These are phyloP conservation scores for Erythrolamprus reginae DNA, from an alignment of 2,113 vertebrate genomes.

Conservation along the genomic window DNA sequence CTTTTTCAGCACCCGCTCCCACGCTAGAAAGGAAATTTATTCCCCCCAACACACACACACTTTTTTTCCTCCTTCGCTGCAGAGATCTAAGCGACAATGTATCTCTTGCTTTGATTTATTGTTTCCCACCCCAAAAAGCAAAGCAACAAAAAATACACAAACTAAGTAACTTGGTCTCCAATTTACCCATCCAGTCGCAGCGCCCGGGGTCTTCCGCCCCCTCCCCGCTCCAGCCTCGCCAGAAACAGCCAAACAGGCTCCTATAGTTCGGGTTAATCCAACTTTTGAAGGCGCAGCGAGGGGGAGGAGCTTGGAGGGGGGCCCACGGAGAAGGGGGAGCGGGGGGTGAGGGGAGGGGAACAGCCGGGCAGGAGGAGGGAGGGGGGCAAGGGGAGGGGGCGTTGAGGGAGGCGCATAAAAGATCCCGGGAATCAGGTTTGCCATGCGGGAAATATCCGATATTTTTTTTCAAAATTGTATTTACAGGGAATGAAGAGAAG, in stretches of 20 bases:
- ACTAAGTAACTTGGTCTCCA: neutral
- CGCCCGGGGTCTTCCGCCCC: neutral
- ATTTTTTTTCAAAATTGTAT: neutral
- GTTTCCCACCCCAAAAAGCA: too few relatives aligned
- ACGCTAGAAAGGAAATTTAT: neutral
- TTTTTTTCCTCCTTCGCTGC: neutral
- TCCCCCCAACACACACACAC: too few relatives aligned
- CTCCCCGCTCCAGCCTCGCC: neutral
- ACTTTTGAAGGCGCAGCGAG: neutral
- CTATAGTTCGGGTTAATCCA: neutral
- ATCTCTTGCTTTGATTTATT: neutral
- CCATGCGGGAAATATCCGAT: neutral
- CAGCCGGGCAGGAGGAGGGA: too few relatives aligned
- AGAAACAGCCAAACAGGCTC: neutral
- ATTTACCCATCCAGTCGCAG: neutral
- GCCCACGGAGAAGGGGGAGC: neutral
- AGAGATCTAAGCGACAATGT: neutral
- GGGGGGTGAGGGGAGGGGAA: neutral
- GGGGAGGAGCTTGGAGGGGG: neutral
- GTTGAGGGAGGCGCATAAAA: neutral
- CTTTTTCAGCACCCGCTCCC: neutral
- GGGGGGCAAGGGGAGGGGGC: neutral
- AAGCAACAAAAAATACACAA: neutral
- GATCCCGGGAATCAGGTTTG: neutral
- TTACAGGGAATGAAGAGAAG: neutral